Conservation (phyloP, 2,888 invertebrate species). For the Xestoiulus laeticollis region DNA sequence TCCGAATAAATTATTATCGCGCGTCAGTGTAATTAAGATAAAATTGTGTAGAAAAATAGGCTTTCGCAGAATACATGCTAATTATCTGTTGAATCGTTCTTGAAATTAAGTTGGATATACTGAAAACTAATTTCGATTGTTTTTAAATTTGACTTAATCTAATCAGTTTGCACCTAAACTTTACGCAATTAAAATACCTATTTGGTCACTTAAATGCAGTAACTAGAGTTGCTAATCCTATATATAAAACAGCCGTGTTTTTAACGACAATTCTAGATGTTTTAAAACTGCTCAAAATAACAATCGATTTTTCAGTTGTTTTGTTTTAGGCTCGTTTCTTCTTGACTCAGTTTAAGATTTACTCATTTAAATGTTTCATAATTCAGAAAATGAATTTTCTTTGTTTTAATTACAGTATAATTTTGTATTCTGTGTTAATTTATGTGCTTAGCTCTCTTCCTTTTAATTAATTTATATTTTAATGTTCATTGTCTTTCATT, state of each 20-base stretch:
- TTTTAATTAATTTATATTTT: not conserved
- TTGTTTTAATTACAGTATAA: not conserved
- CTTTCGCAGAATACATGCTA: no score
- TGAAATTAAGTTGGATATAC: no score
- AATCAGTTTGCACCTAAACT: no score
- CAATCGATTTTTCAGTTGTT: not conserved
- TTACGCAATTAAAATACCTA: no score
- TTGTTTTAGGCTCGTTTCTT: not conserved
- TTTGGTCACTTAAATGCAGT: no score
- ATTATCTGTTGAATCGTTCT: no score
- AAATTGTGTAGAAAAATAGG: no score
- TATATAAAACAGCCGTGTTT: not conserved
- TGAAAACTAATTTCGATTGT: no score
- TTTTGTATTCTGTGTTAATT: not conserved
- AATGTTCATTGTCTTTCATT: not conserved
- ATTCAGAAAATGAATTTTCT: no score
- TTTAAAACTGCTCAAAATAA: not conserved
- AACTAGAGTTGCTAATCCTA: not conserved
- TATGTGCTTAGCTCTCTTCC: not conserved
- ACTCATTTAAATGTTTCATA: not conserved
- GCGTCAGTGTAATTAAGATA: no score
- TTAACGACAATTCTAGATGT: not conserved
- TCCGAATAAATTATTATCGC: no score
- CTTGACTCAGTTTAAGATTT: not conserved
- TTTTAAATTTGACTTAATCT: no score